Percentiles rank a stretch among this genome's conserved stretches.
phyloP scores from a whole-genome alignment of 2,797 vertebrate genomes.

The Ara ararauna region DNA sequence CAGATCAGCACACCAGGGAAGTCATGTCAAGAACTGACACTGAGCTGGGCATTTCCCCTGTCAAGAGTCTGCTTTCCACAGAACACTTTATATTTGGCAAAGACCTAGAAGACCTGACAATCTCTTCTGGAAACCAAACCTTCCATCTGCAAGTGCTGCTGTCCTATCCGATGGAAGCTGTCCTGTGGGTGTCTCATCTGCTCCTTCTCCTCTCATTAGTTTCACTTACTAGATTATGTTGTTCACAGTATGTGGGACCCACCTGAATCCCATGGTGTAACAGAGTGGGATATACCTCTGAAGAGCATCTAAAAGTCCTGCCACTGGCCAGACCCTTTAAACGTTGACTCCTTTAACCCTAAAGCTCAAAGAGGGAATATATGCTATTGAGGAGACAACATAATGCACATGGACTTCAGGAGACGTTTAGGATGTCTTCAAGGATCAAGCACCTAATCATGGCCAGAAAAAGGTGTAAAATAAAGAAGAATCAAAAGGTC shows the following conservation, averaged over 20 bases:
- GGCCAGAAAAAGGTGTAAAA: background rate
- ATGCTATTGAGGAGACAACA: fast-evolving
- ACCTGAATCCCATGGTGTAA: background rate
- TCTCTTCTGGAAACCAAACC: background rate
- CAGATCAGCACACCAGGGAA: background rate
- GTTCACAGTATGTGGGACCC: background rate
- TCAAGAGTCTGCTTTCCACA: background rate
- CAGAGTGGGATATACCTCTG: background rate
- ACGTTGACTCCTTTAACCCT: background rate
- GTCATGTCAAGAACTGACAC: background rate
- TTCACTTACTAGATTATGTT: background rate
- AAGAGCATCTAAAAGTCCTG: background rate
- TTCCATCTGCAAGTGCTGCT: background rate
- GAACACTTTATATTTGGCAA: background rate
- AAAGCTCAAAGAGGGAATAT: background rate
- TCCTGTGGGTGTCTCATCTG: background rate
- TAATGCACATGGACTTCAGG: background rate
- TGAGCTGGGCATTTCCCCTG: background rate
- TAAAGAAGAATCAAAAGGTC: background rate
- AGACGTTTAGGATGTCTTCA: background rate
- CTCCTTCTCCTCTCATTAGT: background rate
- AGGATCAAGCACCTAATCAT: background rate
- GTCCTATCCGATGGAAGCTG: background rate
- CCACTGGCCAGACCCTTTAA: background rate
- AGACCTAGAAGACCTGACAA: background rate